Evolutionary conservation across 2,888 invertebrate genomes (phyloP).

Genomic region (Anoncus sp.): DNA sequence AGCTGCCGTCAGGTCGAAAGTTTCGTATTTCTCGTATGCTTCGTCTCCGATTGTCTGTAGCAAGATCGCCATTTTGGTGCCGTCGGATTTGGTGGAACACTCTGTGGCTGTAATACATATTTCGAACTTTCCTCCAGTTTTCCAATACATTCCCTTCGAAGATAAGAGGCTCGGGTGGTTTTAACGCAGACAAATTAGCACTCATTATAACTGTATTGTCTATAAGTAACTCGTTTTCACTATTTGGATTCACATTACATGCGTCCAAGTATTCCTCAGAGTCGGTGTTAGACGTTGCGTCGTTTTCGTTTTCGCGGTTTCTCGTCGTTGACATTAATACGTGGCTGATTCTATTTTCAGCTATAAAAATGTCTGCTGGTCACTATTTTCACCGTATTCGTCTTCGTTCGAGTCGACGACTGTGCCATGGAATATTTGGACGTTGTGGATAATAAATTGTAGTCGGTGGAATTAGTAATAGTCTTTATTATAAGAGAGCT

Average conservation of each 20-base stretch:
- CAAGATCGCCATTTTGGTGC: conserved; percentile 1
- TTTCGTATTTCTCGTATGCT: conserved; percentile 2
- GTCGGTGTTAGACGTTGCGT: background rate
- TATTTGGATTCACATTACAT: background rate
- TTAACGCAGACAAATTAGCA: background rate
- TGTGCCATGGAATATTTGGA: no score
- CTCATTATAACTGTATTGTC: no score
- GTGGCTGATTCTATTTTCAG: conserved; percentile 14
- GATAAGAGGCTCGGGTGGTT: background rate
- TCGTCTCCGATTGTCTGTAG: conserved; percentile 10
- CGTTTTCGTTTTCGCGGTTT: background rate
- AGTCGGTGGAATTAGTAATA: no score
- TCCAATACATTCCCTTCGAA: conserved; percentile 2
- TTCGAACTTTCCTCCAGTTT: conserved; percentile 9
- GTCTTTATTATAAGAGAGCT: no score
- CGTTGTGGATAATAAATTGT: no score
- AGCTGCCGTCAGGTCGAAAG: conserved; percentile 3
- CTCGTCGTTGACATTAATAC: background rate
- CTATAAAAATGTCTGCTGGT: background rate
- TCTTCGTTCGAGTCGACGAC: no score
- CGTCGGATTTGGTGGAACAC: conserved; percentile 3
- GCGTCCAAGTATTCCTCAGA: background rate
- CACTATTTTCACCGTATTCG: conserved; percentile 14
- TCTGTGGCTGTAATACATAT: background rate
- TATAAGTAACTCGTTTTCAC: background rate